phyloP scores from a whole-genome alignment of 2,113 vertebrate species.

The Puffinus mauretanicus region DNA sequence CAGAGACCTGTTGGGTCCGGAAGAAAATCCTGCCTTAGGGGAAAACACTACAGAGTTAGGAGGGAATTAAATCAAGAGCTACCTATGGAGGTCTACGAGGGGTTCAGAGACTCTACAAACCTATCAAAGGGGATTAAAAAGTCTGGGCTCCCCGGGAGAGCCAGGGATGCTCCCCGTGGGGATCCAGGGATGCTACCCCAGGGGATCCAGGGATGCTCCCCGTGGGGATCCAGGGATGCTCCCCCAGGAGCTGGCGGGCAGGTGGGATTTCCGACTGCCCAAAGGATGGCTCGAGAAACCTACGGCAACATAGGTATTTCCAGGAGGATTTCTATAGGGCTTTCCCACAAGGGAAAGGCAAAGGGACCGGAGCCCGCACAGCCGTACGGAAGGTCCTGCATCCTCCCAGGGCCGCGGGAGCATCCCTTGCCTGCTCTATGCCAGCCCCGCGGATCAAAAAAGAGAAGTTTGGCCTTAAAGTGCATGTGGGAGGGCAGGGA shows the following conservation, averaged over 20 bases:
- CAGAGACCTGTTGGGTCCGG: neutral
- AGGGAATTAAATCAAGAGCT: constrained; percentile 27
- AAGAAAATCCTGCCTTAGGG: constrained; percentile 53
- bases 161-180: neutral
- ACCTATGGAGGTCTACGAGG: constrained; percentile 1
- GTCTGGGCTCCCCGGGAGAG: neutral
- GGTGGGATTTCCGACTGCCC: neutral
- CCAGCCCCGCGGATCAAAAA: neutral
- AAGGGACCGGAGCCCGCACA: neutral
- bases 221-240: neutral
- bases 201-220: neutral
- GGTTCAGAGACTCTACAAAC: constrained; percentile 36
- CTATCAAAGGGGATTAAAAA: constrained; percentile 34
- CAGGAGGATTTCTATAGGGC: neutral
- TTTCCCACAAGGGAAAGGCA: neutral
- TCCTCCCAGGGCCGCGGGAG: neutral
- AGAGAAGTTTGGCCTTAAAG: constrained; percentile 38
- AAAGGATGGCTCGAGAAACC: neutral
- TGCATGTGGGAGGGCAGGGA: neutral
- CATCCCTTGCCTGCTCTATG: neutral
- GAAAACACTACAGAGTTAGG: constrained; percentile 28
- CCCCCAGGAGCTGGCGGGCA: neutral
- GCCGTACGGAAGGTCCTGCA: neutral
- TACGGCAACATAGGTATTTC: neutral
- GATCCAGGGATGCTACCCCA: neutral